Evolutionary conservation across 2,888 invertebrate genomes (phyloP).

Genomic region (Clusia tigrina): DNA sequence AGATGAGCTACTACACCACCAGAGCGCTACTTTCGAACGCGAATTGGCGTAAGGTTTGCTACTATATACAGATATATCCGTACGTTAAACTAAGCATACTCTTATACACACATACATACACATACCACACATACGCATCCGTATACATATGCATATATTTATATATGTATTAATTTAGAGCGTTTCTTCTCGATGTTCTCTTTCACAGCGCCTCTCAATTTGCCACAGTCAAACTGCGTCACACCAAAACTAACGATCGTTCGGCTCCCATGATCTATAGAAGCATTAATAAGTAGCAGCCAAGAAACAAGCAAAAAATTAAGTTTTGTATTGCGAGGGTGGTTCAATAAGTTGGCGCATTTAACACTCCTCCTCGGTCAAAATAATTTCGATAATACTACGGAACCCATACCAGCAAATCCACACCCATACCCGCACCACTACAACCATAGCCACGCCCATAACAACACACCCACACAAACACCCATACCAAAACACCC

Average conservation of each 20-base stretch:
- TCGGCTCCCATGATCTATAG: conserved; percentile 76
- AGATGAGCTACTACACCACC: too few relatives aligned
- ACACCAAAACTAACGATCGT: conserved; percentile 86
- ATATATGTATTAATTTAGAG: background rate
- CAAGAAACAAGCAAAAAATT: too few relatives aligned
- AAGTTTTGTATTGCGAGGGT: background rate
- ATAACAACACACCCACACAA: too few relatives aligned
- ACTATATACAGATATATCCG: too few relatives aligned
- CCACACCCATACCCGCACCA: too few relatives aligned
- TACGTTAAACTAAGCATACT: too few relatives aligned
- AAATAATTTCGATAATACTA: background rate
- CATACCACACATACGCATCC: background rate
- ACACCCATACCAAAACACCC: too few relatives aligned
- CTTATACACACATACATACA: background rate
- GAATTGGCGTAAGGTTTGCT: too few relatives aligned
- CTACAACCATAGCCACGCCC: too few relatives aligned
- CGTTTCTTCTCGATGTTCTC: too few relatives aligned
- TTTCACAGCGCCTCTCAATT: conserved; percentile 85
- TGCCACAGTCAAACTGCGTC: conserved; percentile 87
- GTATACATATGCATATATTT: background rate
- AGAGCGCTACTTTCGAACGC: too few relatives aligned
- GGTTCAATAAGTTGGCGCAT: background rate
- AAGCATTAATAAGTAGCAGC: conserved; percentile 56
- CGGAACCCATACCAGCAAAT: too few relatives aligned
- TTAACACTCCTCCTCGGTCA: background rate